These are phyloP conservation scores for Xenotilapia caudafasciata DNA, from an alignment of 2,113 vertebrate genomes.

Conservation along the genomic window DNA sequence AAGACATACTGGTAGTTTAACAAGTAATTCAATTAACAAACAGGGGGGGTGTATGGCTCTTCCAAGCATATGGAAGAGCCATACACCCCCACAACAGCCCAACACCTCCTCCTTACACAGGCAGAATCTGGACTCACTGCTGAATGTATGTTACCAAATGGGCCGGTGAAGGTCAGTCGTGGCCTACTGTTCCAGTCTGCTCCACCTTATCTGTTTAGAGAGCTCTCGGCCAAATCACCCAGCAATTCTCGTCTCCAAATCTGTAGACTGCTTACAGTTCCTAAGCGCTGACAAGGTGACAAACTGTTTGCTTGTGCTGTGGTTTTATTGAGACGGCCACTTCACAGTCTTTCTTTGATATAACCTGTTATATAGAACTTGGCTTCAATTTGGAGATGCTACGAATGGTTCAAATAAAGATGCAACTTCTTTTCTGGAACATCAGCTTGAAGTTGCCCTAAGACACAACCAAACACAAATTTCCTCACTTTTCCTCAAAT, in stretches of 20 bases:
- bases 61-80: rapidly evolving
- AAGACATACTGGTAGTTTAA: background rate
- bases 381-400: background rate
- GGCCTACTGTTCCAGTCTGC: background rate
- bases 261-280: background rate
- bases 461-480: background rate
- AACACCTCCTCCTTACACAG: background rate
- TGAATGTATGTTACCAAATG: background rate
- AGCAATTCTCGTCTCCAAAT: background rate
- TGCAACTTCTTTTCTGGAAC: background rate
- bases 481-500: background rate
- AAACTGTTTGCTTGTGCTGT: background rate
- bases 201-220: background rate
- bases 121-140: background rate
- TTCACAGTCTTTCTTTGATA: background rate
- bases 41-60: background rate
- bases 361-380: background rate
- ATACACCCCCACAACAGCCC: background rate
- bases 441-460: background rate
- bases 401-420: background rate
- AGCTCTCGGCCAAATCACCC: background rate
- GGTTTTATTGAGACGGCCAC: background rate
- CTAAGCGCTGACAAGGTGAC: background rate
- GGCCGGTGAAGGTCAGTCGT: background rate
- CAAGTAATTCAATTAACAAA: background rate